phyloP scores from a whole-genome alignment of 2,888 invertebrate genomes.

The Lithophane leautieri region DNA sequence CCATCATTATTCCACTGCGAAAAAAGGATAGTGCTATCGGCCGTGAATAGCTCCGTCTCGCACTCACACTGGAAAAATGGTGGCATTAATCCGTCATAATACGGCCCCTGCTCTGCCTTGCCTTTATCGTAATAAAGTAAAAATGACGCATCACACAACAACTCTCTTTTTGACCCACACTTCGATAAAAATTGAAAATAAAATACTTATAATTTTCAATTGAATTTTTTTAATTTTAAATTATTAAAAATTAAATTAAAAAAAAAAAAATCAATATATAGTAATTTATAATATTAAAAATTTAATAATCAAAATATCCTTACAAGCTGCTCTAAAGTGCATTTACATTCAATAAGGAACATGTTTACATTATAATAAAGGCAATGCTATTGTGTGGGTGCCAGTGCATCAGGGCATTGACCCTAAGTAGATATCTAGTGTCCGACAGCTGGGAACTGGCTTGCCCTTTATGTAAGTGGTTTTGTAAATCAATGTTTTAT shows the following conservation, averaged over 20 bases:
- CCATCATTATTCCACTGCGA: too few relatives aligned
- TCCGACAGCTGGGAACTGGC: slow-evolving; percentile 24
- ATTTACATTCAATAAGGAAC: slow-evolving; percentile 1
- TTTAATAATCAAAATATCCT: slow-evolving; percentile 5
- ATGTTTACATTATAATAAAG: neutral
- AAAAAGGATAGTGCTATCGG: too few relatives aligned
- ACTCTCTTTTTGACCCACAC: slow-evolving; percentile 1
- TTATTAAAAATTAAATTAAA: too few relatives aligned
- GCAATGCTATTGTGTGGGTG: slow-evolving; percentile 18
- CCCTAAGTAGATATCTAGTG: slow-evolving; percentile 17
- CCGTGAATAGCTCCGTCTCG: too few relatives aligned
- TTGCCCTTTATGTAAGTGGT: slow-evolving; percentile 21
- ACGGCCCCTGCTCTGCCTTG: too few relatives aligned
- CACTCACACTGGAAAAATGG: too few relatives aligned
- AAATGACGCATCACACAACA: neutral
- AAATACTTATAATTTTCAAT: too few relatives aligned
- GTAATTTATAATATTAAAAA: too few relatives aligned
- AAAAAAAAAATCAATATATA: too few relatives aligned
- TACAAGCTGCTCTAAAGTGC: neutral
- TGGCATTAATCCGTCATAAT: too few relatives aligned
- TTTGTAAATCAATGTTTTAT: slow-evolving; percentile 26
- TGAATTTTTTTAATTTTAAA: too few relatives aligned
- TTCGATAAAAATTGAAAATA: too few relatives aligned
- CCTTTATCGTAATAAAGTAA: neutral
- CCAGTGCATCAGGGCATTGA: slow-evolving; percentile 47